Base-by-base conservation (phyloP, 2,113 vertebrate species). In the Eupsittula cactorum region DNA sequence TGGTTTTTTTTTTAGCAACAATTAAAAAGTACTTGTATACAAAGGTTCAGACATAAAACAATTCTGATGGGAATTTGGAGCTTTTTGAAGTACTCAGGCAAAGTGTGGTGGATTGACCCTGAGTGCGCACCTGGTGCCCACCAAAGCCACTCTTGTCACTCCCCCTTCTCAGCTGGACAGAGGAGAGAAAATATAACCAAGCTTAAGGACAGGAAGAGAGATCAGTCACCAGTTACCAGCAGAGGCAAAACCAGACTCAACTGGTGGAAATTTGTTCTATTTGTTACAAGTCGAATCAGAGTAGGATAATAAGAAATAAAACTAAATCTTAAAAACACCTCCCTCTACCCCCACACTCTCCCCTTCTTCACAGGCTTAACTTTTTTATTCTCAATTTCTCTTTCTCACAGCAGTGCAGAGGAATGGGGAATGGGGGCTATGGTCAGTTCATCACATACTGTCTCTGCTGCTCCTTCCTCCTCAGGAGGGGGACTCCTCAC, bases 21-120 rank as follows among this genome's bases (percentile, higher is more conserved):
- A 3, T 49, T 8, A 12, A 31, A 83, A 81, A 74, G 5, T 11
- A 4, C 1, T 1, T 47, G 4, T 1, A 1, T 63, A 39, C 11
- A 29, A 39, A 57, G 17, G 13, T 42, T 89, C 17, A 68, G 49
- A 13, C 3, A 7, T 87, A 28, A 67, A 86, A 55, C 24, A 42
- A 7, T 11, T 41, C 37, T 28, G 55, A 75, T 64, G 57, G 68
- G 20, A 86, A 23, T 1, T 27, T n/a, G 10, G 55, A 63, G 47
- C 24, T 75, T 42, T 63, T 35, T 59, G 35, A 53, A 21, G 57
- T 29, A 42, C 21, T 63, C 7, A 0, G 1, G 6, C 6, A 16
- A 52, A 14, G 17, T 28, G n/a, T 68, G 41, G 21, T 55, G 76
- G 7, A 13, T 39, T 57, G 31, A 63, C 6, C 46, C 46, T 75